phyloP scores from a whole-genome alignment of 2,797 vertebrate species.

The Notolabrus celidotus region DNA sequence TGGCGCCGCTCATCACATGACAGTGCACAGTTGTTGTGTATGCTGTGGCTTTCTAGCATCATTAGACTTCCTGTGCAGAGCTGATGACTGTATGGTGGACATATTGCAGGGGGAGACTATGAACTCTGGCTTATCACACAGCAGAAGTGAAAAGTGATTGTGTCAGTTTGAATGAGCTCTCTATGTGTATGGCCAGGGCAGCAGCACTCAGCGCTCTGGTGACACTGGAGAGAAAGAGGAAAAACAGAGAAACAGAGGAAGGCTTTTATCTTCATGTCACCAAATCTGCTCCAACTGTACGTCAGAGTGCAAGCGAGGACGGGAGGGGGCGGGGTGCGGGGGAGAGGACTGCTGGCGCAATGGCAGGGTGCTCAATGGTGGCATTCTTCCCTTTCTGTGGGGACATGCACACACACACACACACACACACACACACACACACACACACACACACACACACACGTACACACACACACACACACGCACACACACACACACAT shows the following conservation, averaged over 20 bases:
- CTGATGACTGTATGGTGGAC: conserved; percentile 57
- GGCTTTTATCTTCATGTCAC: conserved; percentile 86
- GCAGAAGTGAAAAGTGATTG: conserved; percentile 81
- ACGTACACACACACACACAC: conserved; percentile 40
- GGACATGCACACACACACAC: conserved; percentile 33
- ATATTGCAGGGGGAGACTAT: conserved; percentile 65
- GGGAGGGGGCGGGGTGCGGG: conserved; percentile 68
- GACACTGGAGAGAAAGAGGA: conserved; percentile 80
- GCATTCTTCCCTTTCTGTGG: conserved; percentile 80
- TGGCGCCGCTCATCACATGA: conserved; percentile 20
- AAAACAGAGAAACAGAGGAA: conserved; percentile 82
- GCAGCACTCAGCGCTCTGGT: conserved; percentile 80
- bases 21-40: conserved; percentile 8
- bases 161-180: conserved; percentile 84
- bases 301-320: conserved; percentile 81
- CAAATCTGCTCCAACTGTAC: conserved; percentile 85
- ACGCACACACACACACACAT: conserved; percentile 37
- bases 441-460: no score
- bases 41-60: conserved; percentile 20
- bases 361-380: conserved; percentile 78
- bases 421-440: conserved; percentile 37
- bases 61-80: conserved; percentile 31
- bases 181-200: conserved; percentile 78
- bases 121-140: conserved; percentile 77
- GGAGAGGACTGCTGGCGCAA: conserved; percentile 75